Evolutionary conservation across 2,888 invertebrate genomes (phyloP), one percentile per base, ranked within the genome.

Genomic region (Drosophila engyochracea): DNA sequence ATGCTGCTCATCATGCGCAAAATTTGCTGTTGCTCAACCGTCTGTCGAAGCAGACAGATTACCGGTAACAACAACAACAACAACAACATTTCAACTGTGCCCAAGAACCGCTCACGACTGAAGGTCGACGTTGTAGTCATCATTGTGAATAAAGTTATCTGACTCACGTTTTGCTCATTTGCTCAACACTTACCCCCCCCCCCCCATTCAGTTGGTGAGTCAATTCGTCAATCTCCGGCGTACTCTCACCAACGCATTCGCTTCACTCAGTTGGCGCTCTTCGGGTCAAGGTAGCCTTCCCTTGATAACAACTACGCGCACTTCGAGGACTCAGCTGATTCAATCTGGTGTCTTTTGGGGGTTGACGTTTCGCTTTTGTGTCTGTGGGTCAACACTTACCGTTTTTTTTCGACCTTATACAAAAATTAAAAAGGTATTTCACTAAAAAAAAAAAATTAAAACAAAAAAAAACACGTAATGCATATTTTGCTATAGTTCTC

Each of bases 91-190:
- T 47, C 47, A 47, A 25, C 9, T 7, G 25, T 47, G 16, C 41
- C 30, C 37, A 55, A 57, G 44, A 30, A 33, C 16, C 68, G 28
- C 73, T 76, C 82, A 82, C 81, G 81, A 79, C 76, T 84, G 89
- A 86, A 86, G 86, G 86, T 86, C 90, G 78, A 41, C 57, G 53
- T 57, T 67, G 28, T 55, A 44, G 62, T 57, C 70, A 62, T 33
- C 63, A 68, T 49, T 54, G 49, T 51, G 44, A 74, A 44, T 61
- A 31, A 57, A 72, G 70, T 63, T 59, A 76, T 65, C 84, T 77
- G 88, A 85, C 74, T 89, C 87, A 87, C 87, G 87, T 89, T 87
- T 83, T 70, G 76, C 81, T 78, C 89, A 80, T 85, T 89, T 81
- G 69, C 73, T 68, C 64, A 69, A 55, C 66, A 67, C 65, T 60